These are phyloP conservation scores for Melanotaenia duboulayi DNA, from an alignment of 2,113 vertebrate genomes.

Conservation along the genomic window DNA sequence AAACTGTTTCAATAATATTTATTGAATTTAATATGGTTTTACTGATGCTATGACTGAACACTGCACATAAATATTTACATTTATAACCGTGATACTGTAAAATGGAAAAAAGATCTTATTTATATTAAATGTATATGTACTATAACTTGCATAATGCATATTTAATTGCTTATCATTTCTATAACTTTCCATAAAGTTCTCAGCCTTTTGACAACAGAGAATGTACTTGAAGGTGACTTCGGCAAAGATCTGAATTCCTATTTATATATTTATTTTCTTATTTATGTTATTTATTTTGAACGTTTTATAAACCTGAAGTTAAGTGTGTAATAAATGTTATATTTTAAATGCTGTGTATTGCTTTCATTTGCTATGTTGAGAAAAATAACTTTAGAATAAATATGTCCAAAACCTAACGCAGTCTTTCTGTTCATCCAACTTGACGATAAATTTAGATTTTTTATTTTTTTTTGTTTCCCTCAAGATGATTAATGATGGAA, in stretches of 20 bases:
- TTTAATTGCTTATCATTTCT: not conserved
- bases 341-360: conserved; percentile 9
- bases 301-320: not conserved
- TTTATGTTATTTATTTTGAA: conserved; percentile 45
- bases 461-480: not conserved
- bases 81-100: conserved; percentile 15
- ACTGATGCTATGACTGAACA: conserved; percentile 29
- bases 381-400: not conserved
- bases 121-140: not conserved
- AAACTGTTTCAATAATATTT: not conserved
- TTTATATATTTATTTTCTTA: conserved; percentile 67
- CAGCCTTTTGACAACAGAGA: conserved; percentile 24
- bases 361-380: not conserved
- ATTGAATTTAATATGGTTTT: conserved; percentile 1
- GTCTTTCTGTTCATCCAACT: no score
- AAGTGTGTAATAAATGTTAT: conserved; percentile 44
- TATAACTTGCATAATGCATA: not conserved
- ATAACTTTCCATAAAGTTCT: conserved; percentile 48
- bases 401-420: no score
- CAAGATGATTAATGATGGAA: not conserved
- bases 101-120: not conserved
- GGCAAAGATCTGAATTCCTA: conserved; percentile 37
- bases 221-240: conserved; percentile 52
- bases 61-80: conserved; percentile 33
- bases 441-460: not conserved